Evolutionary conservation across 2,113 vertebrate species (phyloP).

Genomic region (Jaculus jaculus): DNA sequence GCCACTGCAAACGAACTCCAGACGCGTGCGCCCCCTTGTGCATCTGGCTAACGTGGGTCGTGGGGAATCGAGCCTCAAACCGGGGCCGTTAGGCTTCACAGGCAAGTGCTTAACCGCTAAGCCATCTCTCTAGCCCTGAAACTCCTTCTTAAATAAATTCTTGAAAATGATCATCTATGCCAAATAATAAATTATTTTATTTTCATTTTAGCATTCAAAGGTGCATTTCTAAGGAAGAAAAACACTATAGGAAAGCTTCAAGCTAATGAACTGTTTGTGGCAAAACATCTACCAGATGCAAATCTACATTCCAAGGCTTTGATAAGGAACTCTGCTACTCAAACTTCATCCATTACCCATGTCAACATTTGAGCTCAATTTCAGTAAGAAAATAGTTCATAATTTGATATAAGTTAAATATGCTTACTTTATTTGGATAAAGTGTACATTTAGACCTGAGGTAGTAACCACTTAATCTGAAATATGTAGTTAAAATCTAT

Average conservation of each 20-base stretch:
- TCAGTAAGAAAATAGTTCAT: slow-evolving; percentile 52
- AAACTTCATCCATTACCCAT: slow-evolving; percentile 42
- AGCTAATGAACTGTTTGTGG: neutral
- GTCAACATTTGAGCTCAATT: slow-evolving; percentile 36
- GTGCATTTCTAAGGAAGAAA: neutral
- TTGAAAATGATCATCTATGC: neutral
- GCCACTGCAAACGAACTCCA: too few species aligned
- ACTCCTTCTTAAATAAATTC: neutral
- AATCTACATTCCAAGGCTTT: slow-evolving; percentile 38
- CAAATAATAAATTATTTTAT: slow-evolving; percentile 24
- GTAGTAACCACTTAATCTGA: neutral
- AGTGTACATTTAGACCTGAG: neutral
- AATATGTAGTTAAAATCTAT: neutral
- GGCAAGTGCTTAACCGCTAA: too few species aligned
- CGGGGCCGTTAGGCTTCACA: too few species aligned
- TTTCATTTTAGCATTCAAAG: slow-evolving; percentile 39
- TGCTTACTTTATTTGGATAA: slow-evolving; percentile 23
- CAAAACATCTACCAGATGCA: neutral
- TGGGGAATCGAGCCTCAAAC: too few species aligned
- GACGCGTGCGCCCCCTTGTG: too few species aligned
- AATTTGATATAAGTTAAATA: slow-evolving; percentile 13
- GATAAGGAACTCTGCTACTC: neutral
- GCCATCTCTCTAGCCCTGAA: too few species aligned
- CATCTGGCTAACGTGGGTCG: too few species aligned
- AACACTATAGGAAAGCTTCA: neutral